Evolutionary conservation across 2,113 vertebrate species (phyloP).

Genomic region (Herpetotheres cachinnans): DNA sequence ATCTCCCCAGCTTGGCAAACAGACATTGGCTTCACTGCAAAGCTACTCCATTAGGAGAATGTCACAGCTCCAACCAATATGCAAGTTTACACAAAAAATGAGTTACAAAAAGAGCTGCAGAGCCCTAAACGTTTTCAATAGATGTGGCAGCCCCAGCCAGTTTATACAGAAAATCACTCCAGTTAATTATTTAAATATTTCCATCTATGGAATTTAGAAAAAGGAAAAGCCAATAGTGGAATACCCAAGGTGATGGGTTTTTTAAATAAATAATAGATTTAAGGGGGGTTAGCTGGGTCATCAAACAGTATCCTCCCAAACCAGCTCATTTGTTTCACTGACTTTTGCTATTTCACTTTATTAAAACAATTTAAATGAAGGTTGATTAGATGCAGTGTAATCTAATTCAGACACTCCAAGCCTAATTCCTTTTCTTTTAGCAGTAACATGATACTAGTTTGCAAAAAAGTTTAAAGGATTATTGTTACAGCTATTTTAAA

Average conservation of each 20-base stretch:
- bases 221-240: neutral
- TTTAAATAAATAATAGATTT: slow-evolving; percentile 40
- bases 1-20: neutral
- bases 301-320: slow-evolving; percentile 17
- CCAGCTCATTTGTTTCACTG: slow-evolving; percentile 37
- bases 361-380: slow-evolving; percentile 38
- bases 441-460: neutral
- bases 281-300: slow-evolving; percentile 36
- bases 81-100: neutral
- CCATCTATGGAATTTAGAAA: neutral
- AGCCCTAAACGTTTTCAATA: neutral
- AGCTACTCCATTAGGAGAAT: neutral
- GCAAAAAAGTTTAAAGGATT: slow-evolving; percentile 15
- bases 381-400: slow-evolving; percentile 36
- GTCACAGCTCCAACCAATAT: neutral
- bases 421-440: slow-evolving; percentile 31
- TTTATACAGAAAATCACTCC: neutral
- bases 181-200: neutral
- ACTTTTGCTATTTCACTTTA: neutral
- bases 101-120: neutral
- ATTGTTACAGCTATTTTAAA: neutral
- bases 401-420: neutral
- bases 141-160: neutral
- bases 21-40: neutral
- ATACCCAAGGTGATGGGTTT: neutral